Evolutionary conservation across 2,113 vertebrate genomes (phyloP), one percentile per base, ranked within the genome.

Genomic region (Clupea harengus): DNA sequence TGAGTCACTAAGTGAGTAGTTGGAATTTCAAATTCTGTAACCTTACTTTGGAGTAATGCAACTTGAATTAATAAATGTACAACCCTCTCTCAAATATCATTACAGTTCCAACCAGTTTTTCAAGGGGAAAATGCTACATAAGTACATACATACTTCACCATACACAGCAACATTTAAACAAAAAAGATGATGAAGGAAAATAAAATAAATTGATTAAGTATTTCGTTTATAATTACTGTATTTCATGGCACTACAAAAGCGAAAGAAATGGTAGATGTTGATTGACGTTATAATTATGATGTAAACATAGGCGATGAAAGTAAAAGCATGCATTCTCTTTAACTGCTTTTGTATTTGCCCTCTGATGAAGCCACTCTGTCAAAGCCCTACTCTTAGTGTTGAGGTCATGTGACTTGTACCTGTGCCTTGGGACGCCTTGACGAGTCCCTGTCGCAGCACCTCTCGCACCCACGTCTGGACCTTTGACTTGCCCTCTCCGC

Each of bases 381-480:
- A 11, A 54, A 11, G 18, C 6, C 17, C 22, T 20, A 20, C 18
- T 20, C 18, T 60, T 20, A 60, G 54, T 60, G 18, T 5, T 22
- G 13, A 72, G 3, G 28, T 13, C 32, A 17, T 78, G 72, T 25
- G n/a, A 1, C 39, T 39, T 39, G 39, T 78, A 96, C 97, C 97
- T 94, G 97, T 97, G 92, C 96, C 97, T 89, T 98, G 97, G 20
- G 97, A 96, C 0, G 96, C 96, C 90, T 95, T 96, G 85, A 97
- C 96, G 88, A 98, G 94, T 8, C 96, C 97, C 11, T 95, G 95
- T 6, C 97, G 93, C 81, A 98, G 90, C 85, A 98, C 94, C 85
- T 98, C 97, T 85, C 96, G 94, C 3, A 97, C 94, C 97, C 96
- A 97, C 22, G 93, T 93, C 93, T 95, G 96, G 87, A 98, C 93